Base-by-base conservation (phyloP, 2,797 vertebrate species). In the Dermochelys coriacea region DNA sequence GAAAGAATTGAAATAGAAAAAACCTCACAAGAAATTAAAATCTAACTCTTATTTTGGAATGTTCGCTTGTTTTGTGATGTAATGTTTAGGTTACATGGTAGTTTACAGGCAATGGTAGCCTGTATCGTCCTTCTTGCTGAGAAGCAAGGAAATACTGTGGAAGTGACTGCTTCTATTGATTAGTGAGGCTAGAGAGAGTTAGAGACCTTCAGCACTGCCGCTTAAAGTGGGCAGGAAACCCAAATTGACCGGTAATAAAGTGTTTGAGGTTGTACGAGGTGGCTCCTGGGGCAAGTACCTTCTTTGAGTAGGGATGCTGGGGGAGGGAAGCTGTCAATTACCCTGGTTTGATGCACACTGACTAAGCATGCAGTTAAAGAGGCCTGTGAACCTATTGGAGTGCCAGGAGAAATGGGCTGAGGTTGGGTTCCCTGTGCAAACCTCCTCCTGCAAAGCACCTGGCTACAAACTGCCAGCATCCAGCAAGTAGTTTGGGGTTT, bases 101-200 rank as follows among this genome's bases (percentile, higher is more conserved):
- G 93, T 96, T 98, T 97, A 94, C 95, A 97, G 81, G 87, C 94
- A 11, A 16, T 64, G 95, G 91, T 92, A 59, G 91, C 71, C 84
- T 75, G 59, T 75, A 2, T 97, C 86, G 93, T 97, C 82, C 51
- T 97, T 97, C 98, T 98, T 96, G 96, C 98, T 97, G 98, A 98
- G 98, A 96, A 98, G 98, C 98, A 96, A 97, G 97, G 96, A 98
- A 97, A 97, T 49, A 91, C 97, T 0, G 80, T 93, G 96, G 96
- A 98, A 98, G 97, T 98, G 98, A 98, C 98, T 98, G 98, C 97
- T 98, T 94, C 92, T 98, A 98, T 98, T 98, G 98, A 98, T 98
- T 97, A 98, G 96, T 27, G 16, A 97, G 98, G 97, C 98, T 93
- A 88, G 96, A 94, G 98, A 98, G 98, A 98, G 97, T 95, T 97